Conservation (phyloP, 2,113 vertebrate species). For the Lanius collurio region DNA sequence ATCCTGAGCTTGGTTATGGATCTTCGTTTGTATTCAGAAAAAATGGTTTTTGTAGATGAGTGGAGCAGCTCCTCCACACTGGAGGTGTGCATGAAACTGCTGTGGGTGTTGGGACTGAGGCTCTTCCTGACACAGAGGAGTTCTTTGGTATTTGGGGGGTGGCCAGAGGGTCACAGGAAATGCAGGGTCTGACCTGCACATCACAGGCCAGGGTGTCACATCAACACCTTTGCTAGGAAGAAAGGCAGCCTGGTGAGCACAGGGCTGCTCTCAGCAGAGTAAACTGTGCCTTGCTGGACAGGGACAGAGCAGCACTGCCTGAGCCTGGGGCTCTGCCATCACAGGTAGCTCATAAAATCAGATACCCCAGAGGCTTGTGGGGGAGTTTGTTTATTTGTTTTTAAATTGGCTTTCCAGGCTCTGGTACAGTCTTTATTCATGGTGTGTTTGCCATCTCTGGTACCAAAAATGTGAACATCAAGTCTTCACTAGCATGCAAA, state of each 20-base stretch:
- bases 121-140: neutral
- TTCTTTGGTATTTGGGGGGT: rapidly evolving
- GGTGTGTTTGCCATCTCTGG: neutral
- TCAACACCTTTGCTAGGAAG: rapidly evolving
- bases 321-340: neutral
- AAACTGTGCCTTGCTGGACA: rapidly evolving
- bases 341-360: neutral
- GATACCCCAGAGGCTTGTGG: neutral
- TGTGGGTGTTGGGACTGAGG: neutral
- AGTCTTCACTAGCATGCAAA: neutral
- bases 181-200: neutral
- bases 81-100: neutral
- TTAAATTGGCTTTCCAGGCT: neutral
- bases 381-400: neutral
- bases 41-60: neutral
- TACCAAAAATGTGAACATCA: neutral
- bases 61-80: neutral
- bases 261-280: neutral
- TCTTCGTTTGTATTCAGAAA: neutral
- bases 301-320: neutral
- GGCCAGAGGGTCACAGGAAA: neutral
- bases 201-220: neutral
- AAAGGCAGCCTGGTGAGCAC: neutral
- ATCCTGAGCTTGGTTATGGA: neutral
- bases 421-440: neutral